These are phyloP conservation scores for Adineta ricciae DNA, from an alignment of 2,888 invertebrate species.

Conservation along the genomic window DNA sequence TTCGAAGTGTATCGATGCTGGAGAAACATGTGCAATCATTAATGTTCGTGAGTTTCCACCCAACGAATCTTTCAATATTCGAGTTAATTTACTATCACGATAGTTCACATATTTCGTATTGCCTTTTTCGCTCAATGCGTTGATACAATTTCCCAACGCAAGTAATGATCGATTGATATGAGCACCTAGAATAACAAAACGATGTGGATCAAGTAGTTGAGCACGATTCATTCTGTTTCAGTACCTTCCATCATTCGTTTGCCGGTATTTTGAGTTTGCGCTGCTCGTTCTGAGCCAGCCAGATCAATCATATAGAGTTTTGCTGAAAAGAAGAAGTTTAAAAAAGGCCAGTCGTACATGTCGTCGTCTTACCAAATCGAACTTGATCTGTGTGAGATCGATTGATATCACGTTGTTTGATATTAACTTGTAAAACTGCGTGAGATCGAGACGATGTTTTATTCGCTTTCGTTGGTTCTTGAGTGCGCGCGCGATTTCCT, in stretches of 20 bases:
- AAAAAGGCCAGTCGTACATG: too few species aligned
- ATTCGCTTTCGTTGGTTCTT: conserved; percentile 87
- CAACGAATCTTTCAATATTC: conserved; percentile 59
- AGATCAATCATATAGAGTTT: conserved; percentile 78
- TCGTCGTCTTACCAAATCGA: conserved; percentile 41
- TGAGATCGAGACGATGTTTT: conserved; percentile 86
- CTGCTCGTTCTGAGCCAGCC: conserved; percentile 86
- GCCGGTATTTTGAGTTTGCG: conserved; percentile 73
- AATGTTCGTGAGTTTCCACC: conserved; percentile 81
- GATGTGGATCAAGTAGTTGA: too few species aligned
- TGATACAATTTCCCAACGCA: conserved; percentile 87
- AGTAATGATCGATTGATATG: conserved; percentile 81
- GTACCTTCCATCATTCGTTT: conserved; percentile 54
- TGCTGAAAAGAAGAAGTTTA: too few species aligned
- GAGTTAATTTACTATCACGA: conserved; percentile 83
- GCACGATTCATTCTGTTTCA: too few species aligned
- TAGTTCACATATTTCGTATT: conserved; percentile 71
- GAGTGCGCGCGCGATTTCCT: conserved; percentile 80
- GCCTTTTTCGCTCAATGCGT: conserved; percentile 66
- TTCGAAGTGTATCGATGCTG: conserved; percentile 69
- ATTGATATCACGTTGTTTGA: conserved; percentile 37
- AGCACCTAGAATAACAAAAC: conserved; percentile 61
- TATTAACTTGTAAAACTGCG: conserved; percentile 68
- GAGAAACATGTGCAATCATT: conserved; percentile 90
- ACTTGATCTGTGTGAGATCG: conserved; percentile 40